Conservation (phyloP, 2,888 invertebrate genomes). For the Tholera decimalis region DNA sequence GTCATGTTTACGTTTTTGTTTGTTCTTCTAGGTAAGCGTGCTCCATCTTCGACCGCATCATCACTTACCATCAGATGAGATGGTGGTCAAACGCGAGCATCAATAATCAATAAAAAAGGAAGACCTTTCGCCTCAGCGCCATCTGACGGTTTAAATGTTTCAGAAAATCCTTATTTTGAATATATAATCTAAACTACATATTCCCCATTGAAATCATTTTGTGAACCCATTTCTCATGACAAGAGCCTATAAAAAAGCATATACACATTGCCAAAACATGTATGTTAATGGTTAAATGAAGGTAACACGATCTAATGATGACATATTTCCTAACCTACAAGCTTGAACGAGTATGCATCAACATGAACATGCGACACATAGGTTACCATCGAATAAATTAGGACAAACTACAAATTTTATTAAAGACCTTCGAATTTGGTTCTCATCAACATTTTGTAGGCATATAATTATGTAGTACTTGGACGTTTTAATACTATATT, state of each 20-base stretch:
- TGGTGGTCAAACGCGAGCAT: too few species aligned
- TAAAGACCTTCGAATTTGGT: conserved; percentile 34
- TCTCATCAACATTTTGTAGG: not conserved
- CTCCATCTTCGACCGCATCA: too few species aligned
- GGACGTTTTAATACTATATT: too few species aligned
- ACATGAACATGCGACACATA: conserved; percentile 46
- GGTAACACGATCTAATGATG: conserved; percentile 22
- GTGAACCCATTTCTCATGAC: conserved; percentile 74
- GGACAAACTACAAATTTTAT: conserved; percentile 25
- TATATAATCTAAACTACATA: conserved; percentile 33
- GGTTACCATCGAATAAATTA: conserved; percentile 15
- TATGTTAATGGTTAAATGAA: conserved; percentile 37
- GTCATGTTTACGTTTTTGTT: too few species aligned
- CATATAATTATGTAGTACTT: too few species aligned
- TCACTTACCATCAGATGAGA: too few species aligned
- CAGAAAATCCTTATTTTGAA: too few species aligned
- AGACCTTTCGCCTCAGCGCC: too few species aligned
- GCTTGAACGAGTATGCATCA: conserved; percentile 44
- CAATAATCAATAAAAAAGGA: too few species aligned
- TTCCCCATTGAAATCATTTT: conserved; percentile 23
- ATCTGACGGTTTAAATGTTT: too few species aligned
- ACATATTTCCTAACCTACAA: conserved; percentile 30
- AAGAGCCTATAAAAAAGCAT: conserved; percentile 59
- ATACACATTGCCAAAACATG: conserved; percentile 45
- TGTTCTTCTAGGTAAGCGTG: too few species aligned